Conservation (phyloP, 2,113 vertebrate species). For the Progne subis region DNA sequence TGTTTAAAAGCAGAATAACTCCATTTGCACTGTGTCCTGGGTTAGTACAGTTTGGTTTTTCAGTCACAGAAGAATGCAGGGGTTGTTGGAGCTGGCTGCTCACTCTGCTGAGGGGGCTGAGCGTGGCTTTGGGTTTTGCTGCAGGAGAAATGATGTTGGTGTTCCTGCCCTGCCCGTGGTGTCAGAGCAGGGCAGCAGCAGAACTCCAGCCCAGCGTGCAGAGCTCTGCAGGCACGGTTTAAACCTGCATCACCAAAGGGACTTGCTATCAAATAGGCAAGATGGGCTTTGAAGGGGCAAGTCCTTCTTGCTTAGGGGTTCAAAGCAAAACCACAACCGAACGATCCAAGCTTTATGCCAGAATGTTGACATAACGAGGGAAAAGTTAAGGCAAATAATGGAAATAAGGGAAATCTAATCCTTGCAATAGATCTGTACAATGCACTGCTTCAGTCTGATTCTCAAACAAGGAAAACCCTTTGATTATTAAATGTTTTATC, state of each 20-base stretch:
- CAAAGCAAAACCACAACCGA: background rate
- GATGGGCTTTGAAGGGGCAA: background rate
- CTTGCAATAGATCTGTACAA: background rate
- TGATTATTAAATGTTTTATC: background rate
- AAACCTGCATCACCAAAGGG: background rate
- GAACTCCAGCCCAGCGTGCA: too few relatives aligned
- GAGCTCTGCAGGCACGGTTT: rapidly evolving
- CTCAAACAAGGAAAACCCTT: background rate
- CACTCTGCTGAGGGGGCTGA: background rate
- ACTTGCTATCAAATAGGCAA: background rate
- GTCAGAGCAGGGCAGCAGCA: background rate
- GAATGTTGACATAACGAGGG: background rate
- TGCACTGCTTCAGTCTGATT: background rate
- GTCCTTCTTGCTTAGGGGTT: background rate
- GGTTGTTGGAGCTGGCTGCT: background rate
- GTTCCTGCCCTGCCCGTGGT: background rate
- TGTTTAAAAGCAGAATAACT: background rate
- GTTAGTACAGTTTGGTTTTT: too few relatives aligned
- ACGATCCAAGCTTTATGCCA: background rate
- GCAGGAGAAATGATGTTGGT: background rate
- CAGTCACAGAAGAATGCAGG: too few relatives aligned
- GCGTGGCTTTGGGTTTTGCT: background rate
- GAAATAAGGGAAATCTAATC: background rate
- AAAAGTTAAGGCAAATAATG: background rate
- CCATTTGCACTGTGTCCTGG: background rate